Base-by-base conservation (phyloP, 2,888 invertebrate species). In the Erpobdella octoculata region DNA sequence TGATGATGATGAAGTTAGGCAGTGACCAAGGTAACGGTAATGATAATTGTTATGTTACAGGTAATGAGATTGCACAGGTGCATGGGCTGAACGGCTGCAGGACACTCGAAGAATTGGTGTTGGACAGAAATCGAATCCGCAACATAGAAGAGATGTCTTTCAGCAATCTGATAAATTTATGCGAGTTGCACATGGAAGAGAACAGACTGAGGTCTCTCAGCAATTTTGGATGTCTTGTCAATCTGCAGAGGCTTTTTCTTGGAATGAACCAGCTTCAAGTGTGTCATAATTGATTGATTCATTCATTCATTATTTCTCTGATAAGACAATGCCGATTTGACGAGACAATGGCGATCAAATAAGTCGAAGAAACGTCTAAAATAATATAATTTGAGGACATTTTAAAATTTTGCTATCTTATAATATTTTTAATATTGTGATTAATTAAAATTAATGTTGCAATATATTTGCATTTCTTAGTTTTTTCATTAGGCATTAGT, bases 181-280 rank as follows among this genome's bases (percentile, higher is more conserved):
- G 28, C n/a, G 83, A 83, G 73, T 76, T 83, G 15, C 83, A 83
- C 72, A 72, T 83, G 73, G 83, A 83, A 76, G 83, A 83, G 72
- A 83, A 83, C 76, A 75, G 83, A 31, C 76, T 83, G 3, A 67
- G 69, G 25, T 81, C 81, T 37, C 74, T 83, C n/a, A 73, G 77
- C 35, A 78, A 80, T 74, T 73, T 83, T 18, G 76, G 75, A 61
- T 76, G 77, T 71, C 76, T 83, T 59, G 79, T 80, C 72, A 80
- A 79, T 72, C 77, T 83, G 12, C 79, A 81, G 76, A 76, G 82
- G 53, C 77, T 83, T n/a, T 83, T 80, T 75, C 78, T 83, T 4
- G 83, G 82, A 15, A 79, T 80, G 67, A 83, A 83, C 74, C 78
- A 81, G 72, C 78, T 83, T 53, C 80, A 81, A 79, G 81, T 80